Evolutionary conservation across 2,113 vertebrate genomes (phyloP).

Genomic region (Neolamprologus devosi): DNA sequence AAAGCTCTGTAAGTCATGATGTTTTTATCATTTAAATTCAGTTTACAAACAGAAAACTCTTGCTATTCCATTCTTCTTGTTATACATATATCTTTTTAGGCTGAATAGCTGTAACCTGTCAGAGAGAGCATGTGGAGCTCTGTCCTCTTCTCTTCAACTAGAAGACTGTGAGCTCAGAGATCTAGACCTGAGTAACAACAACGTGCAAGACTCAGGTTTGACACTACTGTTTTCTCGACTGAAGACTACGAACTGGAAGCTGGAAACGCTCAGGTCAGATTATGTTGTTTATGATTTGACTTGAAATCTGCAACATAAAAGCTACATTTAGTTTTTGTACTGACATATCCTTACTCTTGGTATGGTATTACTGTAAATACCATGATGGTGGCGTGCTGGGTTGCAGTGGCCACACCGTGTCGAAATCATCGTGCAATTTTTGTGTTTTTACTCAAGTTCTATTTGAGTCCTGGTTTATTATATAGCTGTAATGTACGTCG

Average conservation of each 20-base stretch:
- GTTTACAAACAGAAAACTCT: neutral
- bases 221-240: neutral
- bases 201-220: neutral
- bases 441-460: neutral
- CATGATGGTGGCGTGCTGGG: neutral
- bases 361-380: neutral
- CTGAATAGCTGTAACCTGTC: neutral
- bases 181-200: neutral
- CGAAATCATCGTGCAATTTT: neutral
- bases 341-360: neutral
- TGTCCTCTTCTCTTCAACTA: neutral
- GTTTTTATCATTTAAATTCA: neutral
- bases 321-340: neutral
- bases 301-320: neutral
- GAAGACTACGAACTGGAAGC: neutral
- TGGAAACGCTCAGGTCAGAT: neutral
- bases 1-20: neutral
- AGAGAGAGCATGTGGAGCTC: neutral
- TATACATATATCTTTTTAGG: neutral
- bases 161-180: neutral
- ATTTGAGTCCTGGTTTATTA: neutral
- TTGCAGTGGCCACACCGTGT: neutral
- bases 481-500: neutral
- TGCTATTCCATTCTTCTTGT: neutral
- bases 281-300: neutral